Base-by-base conservation (phyloP, 2,113 vertebrate species). In the Scomber colias region DNA sequence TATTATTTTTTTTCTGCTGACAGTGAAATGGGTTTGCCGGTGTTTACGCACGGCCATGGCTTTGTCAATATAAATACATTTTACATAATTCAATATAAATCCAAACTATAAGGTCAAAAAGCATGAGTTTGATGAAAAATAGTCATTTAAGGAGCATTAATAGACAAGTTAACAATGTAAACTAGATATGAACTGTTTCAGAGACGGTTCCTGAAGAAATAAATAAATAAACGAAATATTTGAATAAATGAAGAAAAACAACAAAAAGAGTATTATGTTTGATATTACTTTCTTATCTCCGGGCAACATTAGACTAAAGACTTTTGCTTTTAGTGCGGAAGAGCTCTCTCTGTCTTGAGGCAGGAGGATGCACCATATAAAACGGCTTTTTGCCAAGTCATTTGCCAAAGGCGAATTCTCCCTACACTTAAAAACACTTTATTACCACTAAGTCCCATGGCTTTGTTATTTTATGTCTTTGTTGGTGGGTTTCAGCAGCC, bases 381-480 rank as follows among this genome's bases (percentile, higher is more conserved):
- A 76, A 63, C 62, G 17, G 14, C 19, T 60, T 77, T 75, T 75
- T 82, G 17, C 19, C 27, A 69, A 71, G 67, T 69, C 57, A 78
- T 71, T 85, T 17, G 84, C 89, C 83, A 87, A 61, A 81, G 85
- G 87, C 85, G 10, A 69, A 78, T 69, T 84, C 60, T 78, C 46
- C 48, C 54, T 56, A 31, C 31, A 77, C 46, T 77, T 81, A 77
- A 70, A 81, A 75, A 81, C 54, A 64, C 19, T 85, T 90, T 91
- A 90, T 70, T 66, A 48, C 77, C 79, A 40, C 16, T 17, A 30
- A 50, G 19, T 74, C 71, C 77, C 11, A 30, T 61, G 12, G 69
- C 57, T 90, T 83, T 91, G 71, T 81, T 71, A 55, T 60, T 79
- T 80, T 55, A 35, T 80, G 71, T 75, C 56, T 84, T 75, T 88